Evolutionary conservation across 2,797 vertebrate genomes (phyloP), one percentile per base, ranked within the genome.

Genomic region (Pseudomugil tenellus): DNA sequence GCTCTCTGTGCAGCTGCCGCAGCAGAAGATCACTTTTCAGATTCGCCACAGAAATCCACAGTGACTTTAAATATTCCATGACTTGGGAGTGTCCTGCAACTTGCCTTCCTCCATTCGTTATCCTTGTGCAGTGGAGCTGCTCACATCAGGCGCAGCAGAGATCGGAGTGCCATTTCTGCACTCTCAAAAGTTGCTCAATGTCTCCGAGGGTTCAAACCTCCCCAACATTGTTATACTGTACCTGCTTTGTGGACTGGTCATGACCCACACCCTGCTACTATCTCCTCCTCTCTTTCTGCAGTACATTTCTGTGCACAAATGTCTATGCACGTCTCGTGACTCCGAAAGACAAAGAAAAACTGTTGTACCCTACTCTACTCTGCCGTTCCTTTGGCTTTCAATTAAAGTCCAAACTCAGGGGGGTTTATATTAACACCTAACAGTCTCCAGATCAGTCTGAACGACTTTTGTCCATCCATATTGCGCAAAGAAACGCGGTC

Each of bases 301-400:
- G 76, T 83, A 80, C 81, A 85, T 83, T 71, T 85, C 77, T 84
- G 86, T 83, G 90, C 83, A 79, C 87, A 90, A 88, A 87, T 68
- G 71, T 80, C 70, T 85, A 70, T 69, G 86, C 86, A 79, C 78
- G 79, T 68, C 78, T 63, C 67, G 31, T 28, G 79, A 71, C 81
- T 76, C 60, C 31, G 63, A 66, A 79, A 86, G 89, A 90, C 85
- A 89, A 90, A 91, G 84, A 86, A 66, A 86, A 82, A 31, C 74
- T 59, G 51, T 81, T 66, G 49, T 54, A 54, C 55, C 49, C 55
- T 67, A 58, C 43, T 75, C 58, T 49, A 72, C 39, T 58, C 6
- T 66, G 55, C 21, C 23, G 65, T 66, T 72, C 35, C 64, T 21
- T 52, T 56, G 70, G 67, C 61, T 32, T 31, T 34, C 23, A 8